Evolutionary conservation across 2,113 vertebrate species (phyloP).

Genomic region (Phaethon lepturus): DNA sequence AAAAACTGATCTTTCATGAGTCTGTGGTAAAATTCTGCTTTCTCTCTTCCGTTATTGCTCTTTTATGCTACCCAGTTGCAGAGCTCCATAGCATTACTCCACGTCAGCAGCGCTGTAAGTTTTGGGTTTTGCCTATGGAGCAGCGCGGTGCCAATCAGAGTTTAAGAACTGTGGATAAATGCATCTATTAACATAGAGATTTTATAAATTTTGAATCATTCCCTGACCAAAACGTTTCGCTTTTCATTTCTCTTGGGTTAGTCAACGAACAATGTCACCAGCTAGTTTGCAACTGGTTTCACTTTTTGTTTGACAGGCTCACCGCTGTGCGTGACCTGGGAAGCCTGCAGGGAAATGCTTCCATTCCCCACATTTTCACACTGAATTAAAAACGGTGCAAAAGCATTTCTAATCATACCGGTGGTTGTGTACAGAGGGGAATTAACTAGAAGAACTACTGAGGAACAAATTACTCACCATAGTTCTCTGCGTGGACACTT

Average conservation of each 20-base stretch:
- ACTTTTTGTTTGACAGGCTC: slow-evolving; percentile 7
- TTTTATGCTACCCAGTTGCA: not conserved
- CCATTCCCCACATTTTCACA: not conserved
- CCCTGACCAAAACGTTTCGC: not conserved
- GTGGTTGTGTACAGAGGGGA: not conserved
- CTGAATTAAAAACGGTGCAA: not conserved
- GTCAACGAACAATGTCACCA: not conserved
- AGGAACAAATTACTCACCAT: not conserved
- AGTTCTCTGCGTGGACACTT: not conserved
- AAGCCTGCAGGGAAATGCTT: not conserved
- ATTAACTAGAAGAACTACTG: not conserved
- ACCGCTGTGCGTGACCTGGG: not conserved
- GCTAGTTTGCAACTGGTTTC: not conserved
- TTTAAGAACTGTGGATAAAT: not conserved
- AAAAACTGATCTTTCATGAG: not conserved
- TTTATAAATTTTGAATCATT: not conserved
- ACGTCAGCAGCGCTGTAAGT: rapidly evolving
- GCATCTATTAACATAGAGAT: not conserved
- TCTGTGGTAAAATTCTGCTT: not conserved
- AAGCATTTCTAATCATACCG: not conserved
- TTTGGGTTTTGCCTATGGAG: not conserved
- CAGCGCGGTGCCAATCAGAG: rapidly evolving
- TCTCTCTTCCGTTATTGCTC: not conserved
- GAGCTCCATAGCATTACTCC: not conserved
- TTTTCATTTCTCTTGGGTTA: not conserved